Conservation (phyloP, 2,888 invertebrate species). For the Mechanitis mazaeus region DNA sequence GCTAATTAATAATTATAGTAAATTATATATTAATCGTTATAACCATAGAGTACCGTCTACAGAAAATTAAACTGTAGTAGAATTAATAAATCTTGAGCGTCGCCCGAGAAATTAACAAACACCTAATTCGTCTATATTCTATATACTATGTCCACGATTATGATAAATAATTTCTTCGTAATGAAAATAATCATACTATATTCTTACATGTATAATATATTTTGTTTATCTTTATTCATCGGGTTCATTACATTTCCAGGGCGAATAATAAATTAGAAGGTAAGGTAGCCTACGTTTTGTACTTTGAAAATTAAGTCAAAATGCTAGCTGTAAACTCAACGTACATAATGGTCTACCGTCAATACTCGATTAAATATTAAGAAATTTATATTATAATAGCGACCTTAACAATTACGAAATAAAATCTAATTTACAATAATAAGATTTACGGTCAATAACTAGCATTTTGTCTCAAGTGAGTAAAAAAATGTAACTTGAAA, state of each 20-base stretch:
- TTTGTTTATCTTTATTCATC: constrained; percentile 51
- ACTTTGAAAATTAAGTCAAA: constrained; percentile 66
- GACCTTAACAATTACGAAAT: not conserved
- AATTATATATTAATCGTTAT: not conserved
- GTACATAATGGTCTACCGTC: constrained; percentile 6
- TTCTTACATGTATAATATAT: constrained; percentile 62
- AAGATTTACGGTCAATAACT: constrained; percentile 18
- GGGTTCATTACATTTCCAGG: constrained; percentile 54
- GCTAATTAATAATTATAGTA: constrained; percentile 6
- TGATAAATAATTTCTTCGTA: constrained; percentile 66
- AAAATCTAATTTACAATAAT: not conserved
- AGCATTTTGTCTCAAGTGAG: constrained; percentile 31
- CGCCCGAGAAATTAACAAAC: constrained; percentile 39
- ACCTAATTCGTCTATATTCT: constrained; percentile 47
- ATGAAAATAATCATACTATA: constrained; percentile 60
- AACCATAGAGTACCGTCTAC: constrained; percentile 19
- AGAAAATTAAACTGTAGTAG: constrained; percentile 15
- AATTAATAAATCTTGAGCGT: constrained; percentile 28
- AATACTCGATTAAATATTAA: constrained; percentile 7
- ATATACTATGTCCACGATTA: constrained; percentile 54
- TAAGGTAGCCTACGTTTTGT: constrained; percentile 67
- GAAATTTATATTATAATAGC: not conserved
- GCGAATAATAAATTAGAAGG: constrained; percentile 48
- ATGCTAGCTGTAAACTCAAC: constrained; percentile 31
- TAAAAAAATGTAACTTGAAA: constrained; percentile 40